A percentile compares a stretch with the other conserved stretches of the same genome.
These are phyloP conservation scores for Saccostrea echinata DNA, from an alignment of 1,140 invertebrate genomes.

Conservation along the genomic window DNA sequence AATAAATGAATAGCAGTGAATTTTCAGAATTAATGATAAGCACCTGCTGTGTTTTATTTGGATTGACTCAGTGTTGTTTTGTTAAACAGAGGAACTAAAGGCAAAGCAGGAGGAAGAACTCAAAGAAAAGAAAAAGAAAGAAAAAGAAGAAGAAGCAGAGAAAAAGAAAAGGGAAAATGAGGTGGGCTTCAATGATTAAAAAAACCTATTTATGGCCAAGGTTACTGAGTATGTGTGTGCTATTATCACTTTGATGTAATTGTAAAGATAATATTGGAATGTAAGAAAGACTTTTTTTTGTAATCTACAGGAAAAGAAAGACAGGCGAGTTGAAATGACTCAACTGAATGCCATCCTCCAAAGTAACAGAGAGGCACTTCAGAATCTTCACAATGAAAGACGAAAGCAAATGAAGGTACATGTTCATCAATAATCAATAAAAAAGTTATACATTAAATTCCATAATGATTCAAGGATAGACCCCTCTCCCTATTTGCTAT, in stretches of 20 bases:
- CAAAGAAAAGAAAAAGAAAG: constrained; percentile 60
- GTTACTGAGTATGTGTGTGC: not conserved
- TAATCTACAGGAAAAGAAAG: constrained; percentile 72
- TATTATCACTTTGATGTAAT: not conserved
- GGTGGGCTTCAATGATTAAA: constrained; percentile 55
- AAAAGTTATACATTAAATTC: no score
- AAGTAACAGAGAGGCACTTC: constrained; percentile 60
- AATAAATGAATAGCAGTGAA: no score
- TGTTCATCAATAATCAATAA: no score
- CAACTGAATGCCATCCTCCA: constrained; percentile 69
- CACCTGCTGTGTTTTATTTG: no score
- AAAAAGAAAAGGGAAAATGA: constrained; percentile 74
- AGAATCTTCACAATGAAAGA: constrained; percentile 62
- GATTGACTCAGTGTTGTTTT: no score
- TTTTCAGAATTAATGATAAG: no score
- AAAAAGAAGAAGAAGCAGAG: constrained; percentile 68
- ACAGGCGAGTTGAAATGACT: constrained; percentile 69
- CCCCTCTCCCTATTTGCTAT: no score
- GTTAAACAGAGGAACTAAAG: constrained; percentile 56
- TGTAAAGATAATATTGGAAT: not conserved
- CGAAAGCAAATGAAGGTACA: constrained; percentile 74
- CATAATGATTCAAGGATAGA: no score
- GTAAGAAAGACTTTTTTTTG: not conserved
- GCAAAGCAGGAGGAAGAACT: constrained; percentile 59
- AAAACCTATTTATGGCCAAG: not conserved